These are phyloP conservation scores for Microtus oregoni DNA, from an alignment of 2,113 vertebrate species.

Conservation along the genomic window DNA sequence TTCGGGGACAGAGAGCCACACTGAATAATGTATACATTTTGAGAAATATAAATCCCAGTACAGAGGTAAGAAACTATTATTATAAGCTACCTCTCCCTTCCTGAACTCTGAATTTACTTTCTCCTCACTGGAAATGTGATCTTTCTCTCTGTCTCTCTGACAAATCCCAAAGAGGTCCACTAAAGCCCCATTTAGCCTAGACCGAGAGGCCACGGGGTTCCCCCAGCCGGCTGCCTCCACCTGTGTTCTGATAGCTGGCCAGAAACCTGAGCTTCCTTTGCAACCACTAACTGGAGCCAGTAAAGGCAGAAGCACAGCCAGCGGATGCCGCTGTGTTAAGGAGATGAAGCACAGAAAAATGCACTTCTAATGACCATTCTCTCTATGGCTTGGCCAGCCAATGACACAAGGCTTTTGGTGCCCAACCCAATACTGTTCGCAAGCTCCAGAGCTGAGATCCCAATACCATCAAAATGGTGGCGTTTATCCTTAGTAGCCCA, in stretches of 20 bases:
- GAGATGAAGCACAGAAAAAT: conserved; percentile 59
- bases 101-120: conserved; percentile 65
- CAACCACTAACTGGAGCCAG: conserved; percentile 61
- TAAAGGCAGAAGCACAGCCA: conserved; percentile 61
- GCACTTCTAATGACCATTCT: conserved; percentile 31
- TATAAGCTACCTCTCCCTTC: conserved; percentile 58
- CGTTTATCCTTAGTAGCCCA: not conserved
- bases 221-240: conserved; percentile 16
- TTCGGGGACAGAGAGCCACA: not conserved
- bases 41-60: conserved; percentile 9
- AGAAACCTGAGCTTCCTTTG: conserved; percentile 73
- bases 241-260: conserved; percentile 69
- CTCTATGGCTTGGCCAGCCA: conserved; percentile 36
- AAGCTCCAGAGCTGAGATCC: conserved; percentile 23
- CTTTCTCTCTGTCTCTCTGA: not conserved
- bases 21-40: conserved; percentile 31
- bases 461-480: not conserved
- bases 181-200: conserved; percentile 66
- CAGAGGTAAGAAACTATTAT: conserved; percentile 55
- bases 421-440: not conserved
- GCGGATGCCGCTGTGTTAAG: conserved; percentile 49
- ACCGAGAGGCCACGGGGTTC: conserved; percentile 20
- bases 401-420: conserved; percentile 51
- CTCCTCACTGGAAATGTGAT: conserved; percentile 41
- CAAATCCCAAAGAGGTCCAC: conserved; percentile 57